Base-by-base conservation (phyloP, 1,140 invertebrate species). In the Antheraea mylitta region DNA sequence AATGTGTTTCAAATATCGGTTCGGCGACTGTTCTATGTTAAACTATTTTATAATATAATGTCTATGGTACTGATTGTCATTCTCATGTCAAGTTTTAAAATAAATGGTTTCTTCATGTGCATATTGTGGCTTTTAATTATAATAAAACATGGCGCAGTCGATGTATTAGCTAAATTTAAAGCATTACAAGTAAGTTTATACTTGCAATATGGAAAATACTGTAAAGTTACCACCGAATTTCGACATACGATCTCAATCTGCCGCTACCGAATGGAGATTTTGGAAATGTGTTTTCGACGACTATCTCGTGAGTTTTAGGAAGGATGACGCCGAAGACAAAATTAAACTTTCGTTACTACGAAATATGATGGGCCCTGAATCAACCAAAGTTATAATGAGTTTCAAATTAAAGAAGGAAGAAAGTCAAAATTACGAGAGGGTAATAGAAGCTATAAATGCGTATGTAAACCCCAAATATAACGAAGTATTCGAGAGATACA, bases 281-380 rank as follows among this genome's bases (percentile, higher is more conserved):
- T 66, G 65, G 65, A 11, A 16, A 18, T 10, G 9, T 22, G 0
- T 38, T n/a, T 67, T 67, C 18, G 22, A 67, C 16, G 66, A 67
- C 5, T 67, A 61, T 37, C n/a, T 42, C 11, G 7, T 42, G 11
- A 37, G 58, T 13, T 0, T n/a, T 60, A 36, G 18, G 10, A 6
- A 67, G 36, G 30, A 58, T 38, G 58, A 37, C 6, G 42, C 58
- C 42, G 8, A 9, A 11, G 66, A 67, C 16, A 38, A 59, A 9
- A 38, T 67, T 5, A 60, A 67, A 61, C 58, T 67, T 11, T 67
- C 66, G 2, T 61, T 67, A 38, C n/a, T 67, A 7, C 3, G 66
- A 60, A 67, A 67, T 60, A 67, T 67, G 66, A 67, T 67, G 66
- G 66, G 66, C 0, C 66, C 66, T 3, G 58, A 67, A n/a, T n/a